phyloP scores from a whole-genome alignment of 2,888 invertebrate genomes.

The Hirtodrosophila duncani region DNA sequence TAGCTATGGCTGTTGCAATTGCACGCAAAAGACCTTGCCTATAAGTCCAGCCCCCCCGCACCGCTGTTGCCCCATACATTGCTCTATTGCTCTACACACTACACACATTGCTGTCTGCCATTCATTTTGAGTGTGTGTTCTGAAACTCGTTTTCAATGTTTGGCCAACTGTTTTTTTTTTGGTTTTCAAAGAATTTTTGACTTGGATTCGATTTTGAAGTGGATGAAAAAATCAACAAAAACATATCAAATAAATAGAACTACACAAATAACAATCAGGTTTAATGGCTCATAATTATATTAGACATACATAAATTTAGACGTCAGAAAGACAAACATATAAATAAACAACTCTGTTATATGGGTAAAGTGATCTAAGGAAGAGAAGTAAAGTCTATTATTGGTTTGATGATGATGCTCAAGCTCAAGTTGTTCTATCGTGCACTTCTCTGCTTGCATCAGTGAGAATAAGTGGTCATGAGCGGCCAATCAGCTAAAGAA shows the following conservation, averaged over 20 bases:
- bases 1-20: slow-evolving; percentile 49
- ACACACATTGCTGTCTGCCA: slow-evolving; percentile 33
- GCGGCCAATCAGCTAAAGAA: too few species aligned
- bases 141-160: slow-evolving; percentile 23
- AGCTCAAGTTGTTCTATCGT: too few species aligned
- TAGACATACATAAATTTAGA: neutral
- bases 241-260: too few species aligned
- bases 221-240: too few species aligned
- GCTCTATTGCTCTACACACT: slow-evolving; percentile 19
- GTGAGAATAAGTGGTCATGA: too few species aligned
- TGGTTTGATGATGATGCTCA: too few species aligned
- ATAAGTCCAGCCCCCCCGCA: slow-evolving; percentile 30
- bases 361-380: too few species aligned
- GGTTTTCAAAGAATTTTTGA: slow-evolving; percentile 59
- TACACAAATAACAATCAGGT: slow-evolving; percentile 39
- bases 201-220: slow-evolving; percentile 52
- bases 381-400: too few species aligned
- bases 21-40: slow-evolving; percentile 72
- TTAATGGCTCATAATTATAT: slow-evolving; percentile 39
- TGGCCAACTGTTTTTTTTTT: slow-evolving; percentile 66
- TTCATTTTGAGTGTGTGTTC: slow-evolving; percentile 15
- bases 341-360: neutral
- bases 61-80: slow-evolving; percentile 16
- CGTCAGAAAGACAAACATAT: neutral
- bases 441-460: too few species aligned